phyloP scores from a whole-genome alignment of 2,888 invertebrate genomes.

The Rhingia campestris region DNA sequence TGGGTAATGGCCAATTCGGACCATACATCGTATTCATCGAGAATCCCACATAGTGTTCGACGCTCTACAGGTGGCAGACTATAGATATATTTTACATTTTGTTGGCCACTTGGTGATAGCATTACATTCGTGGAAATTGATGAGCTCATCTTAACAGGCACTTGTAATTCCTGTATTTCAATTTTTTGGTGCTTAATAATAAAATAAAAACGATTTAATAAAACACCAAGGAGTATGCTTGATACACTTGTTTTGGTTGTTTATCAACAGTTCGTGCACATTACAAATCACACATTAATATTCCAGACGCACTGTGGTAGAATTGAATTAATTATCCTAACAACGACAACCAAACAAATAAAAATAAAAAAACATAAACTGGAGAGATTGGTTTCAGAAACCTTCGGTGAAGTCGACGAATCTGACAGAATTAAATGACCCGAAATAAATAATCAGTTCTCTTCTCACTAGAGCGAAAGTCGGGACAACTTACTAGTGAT shows the following conservation, averaged over 20 bases:
- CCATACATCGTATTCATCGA: conserved; percentile 92
- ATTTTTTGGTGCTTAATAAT: too few relatives aligned
- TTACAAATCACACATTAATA: neutral
- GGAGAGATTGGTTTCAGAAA: neutral
- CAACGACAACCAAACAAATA: neutral
- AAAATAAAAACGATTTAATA: too few relatives aligned
- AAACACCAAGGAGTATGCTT: neutral
- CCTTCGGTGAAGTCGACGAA: too few relatives aligned
- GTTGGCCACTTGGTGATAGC: conserved; percentile 21
- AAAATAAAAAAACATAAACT: neutral
- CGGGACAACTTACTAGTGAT: too few relatives aligned
- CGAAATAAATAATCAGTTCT: too few relatives aligned
- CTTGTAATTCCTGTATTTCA: too few relatives aligned
- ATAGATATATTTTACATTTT: conserved; percentile 85
- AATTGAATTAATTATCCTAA: neutral
- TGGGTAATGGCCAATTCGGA: conserved; percentile 87
- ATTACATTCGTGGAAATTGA: conserved; percentile 67
- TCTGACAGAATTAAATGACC: too few relatives aligned
- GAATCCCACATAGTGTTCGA: conserved; percentile 88
- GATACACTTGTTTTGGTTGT: neutral
- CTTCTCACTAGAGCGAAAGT: too few relatives aligned
- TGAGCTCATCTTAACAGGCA: conserved; percentile 68
- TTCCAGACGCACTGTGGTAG: neutral
- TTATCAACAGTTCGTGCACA: neutral
- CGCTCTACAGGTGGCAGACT: conserved; percentile 88